Conservation (phyloP, 2,888 invertebrate species). For the Aspidiotus destructor region DNA sequence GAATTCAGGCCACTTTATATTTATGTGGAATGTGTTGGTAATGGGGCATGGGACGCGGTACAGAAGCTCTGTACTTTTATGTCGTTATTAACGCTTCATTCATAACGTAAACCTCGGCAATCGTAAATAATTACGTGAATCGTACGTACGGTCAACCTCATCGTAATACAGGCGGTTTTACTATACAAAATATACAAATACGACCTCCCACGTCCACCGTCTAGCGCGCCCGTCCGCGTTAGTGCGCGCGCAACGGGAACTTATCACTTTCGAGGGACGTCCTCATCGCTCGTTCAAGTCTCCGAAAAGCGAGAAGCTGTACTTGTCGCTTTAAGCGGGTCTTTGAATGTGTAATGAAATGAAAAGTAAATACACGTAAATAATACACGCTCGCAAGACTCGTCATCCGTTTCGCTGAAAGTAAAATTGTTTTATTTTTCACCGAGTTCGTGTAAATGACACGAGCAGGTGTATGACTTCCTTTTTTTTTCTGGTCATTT, state of each 20-base stretch:
- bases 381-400: conserved; percentile 12
- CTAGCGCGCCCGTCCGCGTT: no score
- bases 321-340: conserved; percentile 12
- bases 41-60: no score
- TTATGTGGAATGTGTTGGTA: no score
- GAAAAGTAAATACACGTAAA: conserved; percentile 2
- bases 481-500: conserved; percentile 5
- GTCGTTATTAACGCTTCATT: no score
- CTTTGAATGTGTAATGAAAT: conserved; percentile 6
- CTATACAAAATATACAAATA: no score
- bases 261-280: conserved; percentile 16
- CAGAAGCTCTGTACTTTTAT: no score
- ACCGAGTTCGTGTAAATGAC: neutral
- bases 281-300: conserved; percentile 28
- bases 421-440: conserved; percentile 16
- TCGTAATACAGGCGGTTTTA: no score
- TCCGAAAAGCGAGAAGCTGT: conserved; percentile 20
- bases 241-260: conserved; percentile 26
- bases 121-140: no score
- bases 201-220: no score
- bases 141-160: no score
- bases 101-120: no score
- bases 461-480: neutral
- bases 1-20: no score
- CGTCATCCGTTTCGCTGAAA: conserved; percentile 7